These are phyloP conservation scores for Acleris holmiana DNA, from an alignment of 2,888 invertebrate genomes.

Conservation along the genomic window DNA sequence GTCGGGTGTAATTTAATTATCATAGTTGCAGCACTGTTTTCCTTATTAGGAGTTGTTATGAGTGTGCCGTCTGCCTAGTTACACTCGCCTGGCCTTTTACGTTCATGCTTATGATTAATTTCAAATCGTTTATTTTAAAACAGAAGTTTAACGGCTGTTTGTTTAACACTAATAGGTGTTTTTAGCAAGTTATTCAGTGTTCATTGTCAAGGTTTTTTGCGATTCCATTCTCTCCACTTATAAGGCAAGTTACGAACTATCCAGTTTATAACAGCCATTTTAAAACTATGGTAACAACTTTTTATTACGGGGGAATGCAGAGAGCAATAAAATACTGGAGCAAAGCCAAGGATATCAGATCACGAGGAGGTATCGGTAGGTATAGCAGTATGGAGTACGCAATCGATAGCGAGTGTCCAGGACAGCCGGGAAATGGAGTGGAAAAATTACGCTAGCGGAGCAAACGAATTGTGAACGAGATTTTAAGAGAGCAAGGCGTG, in stretches of 20 bases:
- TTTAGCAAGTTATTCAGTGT: neutral
- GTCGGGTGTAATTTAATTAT: slow-evolving; percentile 35
- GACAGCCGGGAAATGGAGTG: slow-evolving; percentile 19
- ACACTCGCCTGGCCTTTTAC: slow-evolving; percentile 9
- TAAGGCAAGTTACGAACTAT: neutral
- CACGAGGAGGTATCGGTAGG: slow-evolving; percentile 3
- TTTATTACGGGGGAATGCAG: slow-evolving; percentile 17
- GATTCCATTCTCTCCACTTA: no score
- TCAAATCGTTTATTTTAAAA: slow-evolving; percentile 4
- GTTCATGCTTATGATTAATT: slow-evolving; percentile 13
- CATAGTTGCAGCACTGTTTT: slow-evolving; percentile 28
- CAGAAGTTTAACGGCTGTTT: slow-evolving; percentile 1
- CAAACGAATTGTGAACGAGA: slow-evolving; percentile 8
- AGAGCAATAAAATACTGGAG: slow-evolving; percentile 14
- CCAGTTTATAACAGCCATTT: neutral
- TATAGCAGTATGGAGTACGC: slow-evolving; percentile 1
- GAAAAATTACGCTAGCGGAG: slow-evolving; percentile 6
- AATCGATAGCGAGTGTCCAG: slow-evolving; percentile 24
- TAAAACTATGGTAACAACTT: slow-evolving; percentile 1
- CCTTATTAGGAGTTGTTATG: slow-evolving; percentile 34
- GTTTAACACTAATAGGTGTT: slow-evolving; percentile 2
- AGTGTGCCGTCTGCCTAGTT: slow-evolving; percentile 8
- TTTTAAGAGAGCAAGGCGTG: no score
- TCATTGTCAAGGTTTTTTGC: neutral
- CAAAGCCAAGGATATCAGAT: slow-evolving; percentile 23